Conservation (phyloP, 1,140 invertebrate genomes). For the Pseudomyrmex dendroicus region DNA sequence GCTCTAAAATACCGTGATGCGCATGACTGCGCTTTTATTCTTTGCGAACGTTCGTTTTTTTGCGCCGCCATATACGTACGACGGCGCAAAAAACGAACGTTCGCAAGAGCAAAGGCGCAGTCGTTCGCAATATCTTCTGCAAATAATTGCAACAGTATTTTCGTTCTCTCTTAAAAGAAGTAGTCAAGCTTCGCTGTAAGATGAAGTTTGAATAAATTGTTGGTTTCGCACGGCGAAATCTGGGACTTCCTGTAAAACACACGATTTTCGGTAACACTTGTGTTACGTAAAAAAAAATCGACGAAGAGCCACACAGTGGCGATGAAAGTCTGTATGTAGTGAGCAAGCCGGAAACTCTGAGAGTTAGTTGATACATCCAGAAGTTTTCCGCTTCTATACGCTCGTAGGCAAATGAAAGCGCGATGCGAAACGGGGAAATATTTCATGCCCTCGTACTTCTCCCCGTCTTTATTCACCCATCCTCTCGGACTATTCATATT, state of each 20-base stretch:
- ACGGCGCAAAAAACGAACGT: too few relatives aligned
- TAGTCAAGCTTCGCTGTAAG: too few relatives aligned
- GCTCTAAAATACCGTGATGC: too few relatives aligned
- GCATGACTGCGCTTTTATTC: too few relatives aligned
- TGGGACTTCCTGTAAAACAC: not conserved
- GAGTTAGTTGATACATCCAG: slow-evolving; percentile 65
- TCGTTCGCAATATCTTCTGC: too few relatives aligned
- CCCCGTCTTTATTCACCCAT: slow-evolving; percentile 70
- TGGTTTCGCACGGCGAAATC: too few relatives aligned
- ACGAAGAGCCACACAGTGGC: not conserved
- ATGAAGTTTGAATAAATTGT: too few relatives aligned
- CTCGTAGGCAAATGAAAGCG: slow-evolving; percentile 54
- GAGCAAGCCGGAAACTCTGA: slow-evolving; percentile 31
- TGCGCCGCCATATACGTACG: too few relatives aligned
- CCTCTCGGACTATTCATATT: slow-evolving; percentile 75
- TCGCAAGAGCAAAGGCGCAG: too few relatives aligned
- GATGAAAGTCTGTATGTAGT: slow-evolving; percentile 9
- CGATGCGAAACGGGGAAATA: slow-evolving; percentile 75
- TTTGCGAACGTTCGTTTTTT: too few relatives aligned
- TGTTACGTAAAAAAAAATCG: slow-evolving; percentile 8
- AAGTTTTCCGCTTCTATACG: slow-evolving; percentile 61
- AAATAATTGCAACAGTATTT: too few relatives aligned
- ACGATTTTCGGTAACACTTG: slow-evolving; percentile 17
- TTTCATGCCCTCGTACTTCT: slow-evolving; percentile 70
- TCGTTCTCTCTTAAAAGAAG: too few relatives aligned